These are phyloP conservation scores for Samia ricini DNA, from an alignment of 1,140 invertebrate species.

Conservation along the genomic window DNA sequence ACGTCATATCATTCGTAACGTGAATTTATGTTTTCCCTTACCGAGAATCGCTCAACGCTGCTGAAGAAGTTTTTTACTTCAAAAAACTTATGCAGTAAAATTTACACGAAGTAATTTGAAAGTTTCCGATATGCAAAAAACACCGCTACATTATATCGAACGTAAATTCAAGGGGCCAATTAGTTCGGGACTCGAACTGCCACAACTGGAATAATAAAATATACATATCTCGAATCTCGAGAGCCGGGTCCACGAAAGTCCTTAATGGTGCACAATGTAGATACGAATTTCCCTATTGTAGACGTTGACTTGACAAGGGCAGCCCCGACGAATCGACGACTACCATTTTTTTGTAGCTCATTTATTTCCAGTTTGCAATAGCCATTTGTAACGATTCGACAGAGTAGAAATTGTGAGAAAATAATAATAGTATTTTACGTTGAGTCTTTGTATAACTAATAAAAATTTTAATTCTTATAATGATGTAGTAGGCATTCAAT, in stretches of 20 bases:
- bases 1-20: no score
- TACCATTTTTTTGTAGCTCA: slow-evolving; percentile 28
- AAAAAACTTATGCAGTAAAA: no score
- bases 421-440: slow-evolving; percentile 8
- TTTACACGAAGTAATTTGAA: background rate
- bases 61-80: no score
- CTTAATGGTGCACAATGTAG: slow-evolving; percentile 22
- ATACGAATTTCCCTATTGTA: slow-evolving; percentile 30
- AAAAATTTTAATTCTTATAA: no score
- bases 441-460: no score
- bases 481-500: no score
- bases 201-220: slow-evolving; percentile 27
- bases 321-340: slow-evolving; percentile 14
- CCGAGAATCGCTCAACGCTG: no score
- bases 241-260: slow-evolving; percentile 19
- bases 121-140: background rate
- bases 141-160: background rate
- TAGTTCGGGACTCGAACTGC: background rate
- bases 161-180: background rate
- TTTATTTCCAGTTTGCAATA: slow-evolving; percentile 40
- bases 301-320: slow-evolving; percentile 26
- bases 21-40: no score
- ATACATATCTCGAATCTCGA: slow-evolving; percentile 33
- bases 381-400: slow-evolving; percentile 27
- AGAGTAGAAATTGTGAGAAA: slow-evolving; percentile 4